Evolutionary conservation across 92 coral and sea anemone species (phyloP), one percentile per base, ranked within the genome.

Genomic region (Epizoanthus rinbou): DNA sequence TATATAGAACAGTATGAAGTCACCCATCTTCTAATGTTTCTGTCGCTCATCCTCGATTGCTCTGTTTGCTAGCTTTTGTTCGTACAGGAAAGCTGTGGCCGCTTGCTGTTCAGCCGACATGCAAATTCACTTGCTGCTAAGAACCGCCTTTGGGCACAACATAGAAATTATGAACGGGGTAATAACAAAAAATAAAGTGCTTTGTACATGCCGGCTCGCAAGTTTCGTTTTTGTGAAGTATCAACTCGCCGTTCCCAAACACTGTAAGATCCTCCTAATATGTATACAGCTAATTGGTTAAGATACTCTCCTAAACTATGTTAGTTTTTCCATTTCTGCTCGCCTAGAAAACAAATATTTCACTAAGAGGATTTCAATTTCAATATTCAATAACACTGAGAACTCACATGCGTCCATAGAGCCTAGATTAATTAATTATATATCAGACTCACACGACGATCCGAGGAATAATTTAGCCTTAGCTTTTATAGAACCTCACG

Each of bases 121-220:
- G 73, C 89, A 81, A 89, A 89, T 75, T 81, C 69, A 75, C 67
- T 75, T 57, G 84, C 69, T 74, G 28, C 80, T 82, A 18, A 76
- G 73, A 85, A 81, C 83, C 84, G 89, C 89, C 92, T 85, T 85
- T 85, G 75, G 92, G 92, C 89, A 85, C 31, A 56, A 85, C 91
- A 85, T 65, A 72, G 82, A 86, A 70, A 89, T 85, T 89, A 75
- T 74, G 73, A 68, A 67, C 54, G 8, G 67, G 70, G 75, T 68
- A 74, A 54, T 88, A 80, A 65, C 84, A 81, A 73, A 37, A 59
- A 80, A 80, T 79, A 85, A 68, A 66, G 60, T 25, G 76, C 89
- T 89, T 89, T 89, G 92, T 85, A 85, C 82, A 85, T 86, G 89
- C 92, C 89, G 92, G 84, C 89, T 58, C 60, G 37, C 41, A 6